phyloP scores from a whole-genome alignment of 2,888 invertebrate species.

The Hypomecis punctinalis region DNA sequence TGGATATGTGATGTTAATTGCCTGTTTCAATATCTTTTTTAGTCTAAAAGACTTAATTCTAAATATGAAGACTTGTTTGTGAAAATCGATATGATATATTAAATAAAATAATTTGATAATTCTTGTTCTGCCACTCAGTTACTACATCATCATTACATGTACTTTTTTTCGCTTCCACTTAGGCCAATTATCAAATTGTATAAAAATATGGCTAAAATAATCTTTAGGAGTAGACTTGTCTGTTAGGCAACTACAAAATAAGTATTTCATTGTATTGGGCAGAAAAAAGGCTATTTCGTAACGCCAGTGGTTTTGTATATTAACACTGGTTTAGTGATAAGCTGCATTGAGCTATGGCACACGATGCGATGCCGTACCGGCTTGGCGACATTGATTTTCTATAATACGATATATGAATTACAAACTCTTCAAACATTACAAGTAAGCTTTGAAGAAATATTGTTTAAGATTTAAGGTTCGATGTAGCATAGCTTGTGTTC shows the following conservation, averaged over 20 bases:
- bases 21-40: conserved; percentile 54
- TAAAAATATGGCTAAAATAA: conserved; percentile 11
- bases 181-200: conserved; percentile 21
- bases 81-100: conserved; percentile 11
- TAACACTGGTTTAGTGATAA: conserved; percentile 49
- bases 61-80: conserved; percentile 30
- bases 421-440: no score
- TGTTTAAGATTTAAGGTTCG: not conserved
- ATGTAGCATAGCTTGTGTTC: not conserved
- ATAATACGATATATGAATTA: no score
- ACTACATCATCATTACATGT: conserved; percentile 6
- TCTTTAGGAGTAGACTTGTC: conserved; percentile 21
- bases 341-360: conserved; percentile 51
- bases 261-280: conserved; percentile 33
- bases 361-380: not conserved
- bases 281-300: conserved; percentile 44
- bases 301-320: conserved; percentile 51
- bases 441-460: no score
- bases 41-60: conserved; percentile 60
- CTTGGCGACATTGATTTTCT: no score
- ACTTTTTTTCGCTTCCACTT: conserved; percentile 19
- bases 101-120: conserved; percentile 9
- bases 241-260: conserved; percentile 15
- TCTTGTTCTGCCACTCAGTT: conserved; percentile 6
- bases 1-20: conserved; percentile 40